phyloP scores from a whole-genome alignment of 2,888 invertebrate genomes.

The Syrphus vitripennis region DNA sequence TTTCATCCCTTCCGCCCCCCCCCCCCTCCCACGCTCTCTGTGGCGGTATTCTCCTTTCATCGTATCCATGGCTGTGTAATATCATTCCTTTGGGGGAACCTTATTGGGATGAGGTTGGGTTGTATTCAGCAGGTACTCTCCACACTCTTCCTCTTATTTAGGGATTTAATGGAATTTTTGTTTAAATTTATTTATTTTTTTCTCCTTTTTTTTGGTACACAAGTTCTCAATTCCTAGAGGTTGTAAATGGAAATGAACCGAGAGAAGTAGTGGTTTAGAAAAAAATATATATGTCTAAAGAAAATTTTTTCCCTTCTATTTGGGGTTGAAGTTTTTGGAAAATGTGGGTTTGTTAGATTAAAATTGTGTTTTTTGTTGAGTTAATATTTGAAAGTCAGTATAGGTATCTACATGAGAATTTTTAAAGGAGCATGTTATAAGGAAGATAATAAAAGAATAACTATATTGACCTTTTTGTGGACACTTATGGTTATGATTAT shows the following conservation, averaged over 20 bases:
- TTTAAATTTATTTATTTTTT: not conserved
- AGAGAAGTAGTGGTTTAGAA: constrained; percentile 2
- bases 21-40: not conserved
- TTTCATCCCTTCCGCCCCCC: too few species aligned
- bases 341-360: constrained; percentile 20
- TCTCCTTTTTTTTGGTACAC: not conserved
- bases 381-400: constrained; percentile 20
- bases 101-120: not conserved
- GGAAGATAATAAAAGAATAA: not conserved
- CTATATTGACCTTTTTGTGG: not conserved
- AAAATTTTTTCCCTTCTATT: not conserved
- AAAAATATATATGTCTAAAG: not conserved
- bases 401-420: too few species aligned
- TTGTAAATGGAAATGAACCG: constrained; percentile 34
- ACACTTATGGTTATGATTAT: not conserved
- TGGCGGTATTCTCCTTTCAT: constrained; percentile 34
- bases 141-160: constrained; percentile 15
- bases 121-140: not conserved
- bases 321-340: constrained; percentile 10
- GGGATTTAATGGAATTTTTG: constrained; percentile 48
- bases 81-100: constrained; percentile 2
- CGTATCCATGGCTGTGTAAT: constrained; percentile 31
- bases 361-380: constrained; percentile 48
- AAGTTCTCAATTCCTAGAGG: not conserved
- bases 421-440: not conserved